Conservation (phyloP, 2,888 invertebrate species). For the Ophion obscuratus region DNA sequence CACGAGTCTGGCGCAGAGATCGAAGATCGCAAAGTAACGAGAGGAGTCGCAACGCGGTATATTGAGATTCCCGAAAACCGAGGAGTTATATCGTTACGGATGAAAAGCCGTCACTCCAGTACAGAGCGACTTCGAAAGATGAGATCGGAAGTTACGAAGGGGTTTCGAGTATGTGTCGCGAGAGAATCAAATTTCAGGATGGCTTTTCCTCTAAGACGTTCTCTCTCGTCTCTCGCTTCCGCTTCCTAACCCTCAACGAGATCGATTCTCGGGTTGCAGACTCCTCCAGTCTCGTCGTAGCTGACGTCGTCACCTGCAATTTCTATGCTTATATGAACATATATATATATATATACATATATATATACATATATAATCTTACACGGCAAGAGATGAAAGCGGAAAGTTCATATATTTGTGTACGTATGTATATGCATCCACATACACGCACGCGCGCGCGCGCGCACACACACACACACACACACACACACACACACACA, state of each 20-base stretch:
- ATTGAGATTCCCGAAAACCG: neutral
- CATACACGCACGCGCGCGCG: too few relatives aligned
- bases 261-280: constrained; percentile 73
- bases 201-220: constrained; percentile 67
- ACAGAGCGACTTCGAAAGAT: constrained; percentile 31
- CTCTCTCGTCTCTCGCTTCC: constrained; percentile 65
- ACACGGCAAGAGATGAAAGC: too few relatives aligned
- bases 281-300: constrained; percentile 65
- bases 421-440: too few relatives aligned
- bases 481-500: too few relatives aligned
- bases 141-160: constrained; percentile 48
- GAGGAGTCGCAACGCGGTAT: neutral
- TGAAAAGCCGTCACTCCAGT: constrained; percentile 40
- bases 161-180: constrained; percentile 43
- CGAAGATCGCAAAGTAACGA: constrained; percentile 34
- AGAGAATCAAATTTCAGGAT: constrained; percentile 62
- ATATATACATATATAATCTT: too few relatives aligned
- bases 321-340: neutral
- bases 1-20: constrained; percentile 21
- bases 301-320: constrained; percentile 57
- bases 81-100: constrained; percentile 1
- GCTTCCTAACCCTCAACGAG: constrained; percentile 48
- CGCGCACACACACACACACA: too few relatives aligned
- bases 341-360: too few relatives aligned
- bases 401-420: too few relatives aligned